Percentiles rank a stretch among this genome's conserved stretches.
Evolutionary conservation across 1,140 invertebrate genomes (phyloP).

Genomic region (Platorchestia sp.): DNA sequence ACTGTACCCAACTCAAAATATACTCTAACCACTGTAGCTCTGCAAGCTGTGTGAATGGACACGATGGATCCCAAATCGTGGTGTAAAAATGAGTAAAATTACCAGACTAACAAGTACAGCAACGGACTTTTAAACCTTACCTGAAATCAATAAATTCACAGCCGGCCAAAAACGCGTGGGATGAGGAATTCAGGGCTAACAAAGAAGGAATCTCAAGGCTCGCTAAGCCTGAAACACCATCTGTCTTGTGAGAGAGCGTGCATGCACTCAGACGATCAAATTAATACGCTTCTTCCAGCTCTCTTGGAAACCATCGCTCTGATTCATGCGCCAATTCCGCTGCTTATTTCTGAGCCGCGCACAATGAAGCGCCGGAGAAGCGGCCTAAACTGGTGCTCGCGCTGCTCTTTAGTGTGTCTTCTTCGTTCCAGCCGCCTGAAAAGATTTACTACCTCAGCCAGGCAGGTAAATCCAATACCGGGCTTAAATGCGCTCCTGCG

Average conservation of each 20-base stretch:
- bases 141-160: neutral
- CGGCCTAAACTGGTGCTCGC: neutral
- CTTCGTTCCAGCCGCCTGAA: neutral
- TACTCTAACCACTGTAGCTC: no score
- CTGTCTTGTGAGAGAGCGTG: neutral
- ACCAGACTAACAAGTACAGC: neutral
- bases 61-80: no score
- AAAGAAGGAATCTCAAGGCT: neutral
- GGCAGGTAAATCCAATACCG: neutral
- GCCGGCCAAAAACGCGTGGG: neutral
- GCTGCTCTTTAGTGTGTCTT: neutral
- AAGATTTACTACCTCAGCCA: neutral
- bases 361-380: neutral
- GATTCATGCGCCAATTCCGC: neutral
- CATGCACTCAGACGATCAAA: neutral
- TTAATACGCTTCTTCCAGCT: neutral
- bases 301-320: neutral
- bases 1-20: no score
- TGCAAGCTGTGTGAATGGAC: no score
- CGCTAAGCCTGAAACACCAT: neutral
- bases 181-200: neutral
- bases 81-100: no score
- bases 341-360: neutral
- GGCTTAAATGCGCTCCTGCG: neutral
- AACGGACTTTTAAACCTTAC: neutral